Conservation (phyloP, 1,140 invertebrate species). For the Drosophila pallidifrons region DNA sequence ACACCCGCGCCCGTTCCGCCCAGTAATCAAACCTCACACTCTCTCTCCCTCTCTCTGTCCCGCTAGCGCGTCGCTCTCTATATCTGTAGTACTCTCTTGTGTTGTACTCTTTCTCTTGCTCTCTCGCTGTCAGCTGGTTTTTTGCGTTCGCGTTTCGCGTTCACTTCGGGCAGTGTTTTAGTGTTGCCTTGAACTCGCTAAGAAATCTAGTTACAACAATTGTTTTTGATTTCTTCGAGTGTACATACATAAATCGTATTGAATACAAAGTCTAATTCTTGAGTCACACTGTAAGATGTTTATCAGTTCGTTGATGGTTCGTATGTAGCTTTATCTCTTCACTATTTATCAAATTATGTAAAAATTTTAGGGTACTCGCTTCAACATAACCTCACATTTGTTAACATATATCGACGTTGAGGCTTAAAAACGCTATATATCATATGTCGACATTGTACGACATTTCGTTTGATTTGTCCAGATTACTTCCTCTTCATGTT, state of each 20-base stretch:
- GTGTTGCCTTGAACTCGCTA: slow-evolving; percentile 60
- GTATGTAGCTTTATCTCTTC: slow-evolving; percentile 3
- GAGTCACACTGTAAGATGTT: not conserved
- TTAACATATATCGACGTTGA: slow-evolving; percentile 17
- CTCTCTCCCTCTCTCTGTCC: slow-evolving; percentile 1
- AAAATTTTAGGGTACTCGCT: slow-evolving; percentile 11
- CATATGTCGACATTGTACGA: not conserved
- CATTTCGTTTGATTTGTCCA: not conserved
- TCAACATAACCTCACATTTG: slow-evolving; percentile 62
- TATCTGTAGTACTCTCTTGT: not conserved
- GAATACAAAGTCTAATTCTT: not conserved
- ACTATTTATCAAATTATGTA: slow-evolving; percentile 36
- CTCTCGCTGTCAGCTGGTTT: slow-evolving; percentile 68
- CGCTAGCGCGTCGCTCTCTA: not conserved
- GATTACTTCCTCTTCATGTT: not conserved
- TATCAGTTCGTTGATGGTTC: not conserved
- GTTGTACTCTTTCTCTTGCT: slow-evolving; percentile 3
- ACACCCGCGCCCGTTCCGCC: slow-evolving; percentile 10
- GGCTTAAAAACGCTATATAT: not conserved
- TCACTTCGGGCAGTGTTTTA: slow-evolving; percentile 61
- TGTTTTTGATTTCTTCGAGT: slow-evolving; percentile 63
- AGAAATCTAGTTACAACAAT: slow-evolving; percentile 41
- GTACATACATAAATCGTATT: slow-evolving; percentile 35
- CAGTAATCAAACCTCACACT: not conserved
- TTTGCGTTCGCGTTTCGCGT: slow-evolving; percentile 60